A percentile compares a stretch with the other conserved stretches of the same genome.
These are phyloP conservation scores for Rotaria socialis DNA, from an alignment of 2,888 invertebrate genomes.

Conservation along the genomic window DNA sequence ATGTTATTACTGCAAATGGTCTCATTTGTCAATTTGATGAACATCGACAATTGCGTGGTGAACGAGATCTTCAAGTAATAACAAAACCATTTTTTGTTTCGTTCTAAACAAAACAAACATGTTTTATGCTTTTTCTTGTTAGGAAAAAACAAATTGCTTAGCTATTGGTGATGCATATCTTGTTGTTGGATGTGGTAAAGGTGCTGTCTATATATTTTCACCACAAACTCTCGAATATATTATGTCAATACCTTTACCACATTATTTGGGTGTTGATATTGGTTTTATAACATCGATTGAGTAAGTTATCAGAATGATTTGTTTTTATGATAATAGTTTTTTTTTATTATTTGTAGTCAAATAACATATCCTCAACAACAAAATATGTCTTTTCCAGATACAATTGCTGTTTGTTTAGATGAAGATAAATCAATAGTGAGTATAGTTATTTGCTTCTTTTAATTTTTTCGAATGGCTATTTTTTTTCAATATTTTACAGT, in stretches of 20 bases:
- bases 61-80: constrained; percentile 64
- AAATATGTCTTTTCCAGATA: neutral
- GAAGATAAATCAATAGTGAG: constrained; percentile 23
- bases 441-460: neutral
- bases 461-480: neutral
- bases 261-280: constrained; percentile 88
- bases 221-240: constrained; percentile 62
- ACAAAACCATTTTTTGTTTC: neutral
- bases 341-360: neutral
- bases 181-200: constrained; percentile 67
- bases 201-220: constrained; percentile 62
- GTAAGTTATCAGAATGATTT: neutral
- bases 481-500: neutral
- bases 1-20: constrained; percentile 85
- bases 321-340: neutral
- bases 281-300: constrained; percentile 57
- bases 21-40: constrained; percentile 92
- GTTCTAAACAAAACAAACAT: neutral
- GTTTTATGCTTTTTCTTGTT: neutral
- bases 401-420: constrained; percentile 34
- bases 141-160: constrained; percentile 47
- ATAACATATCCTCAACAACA: neutral
- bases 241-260: constrained; percentile 65
- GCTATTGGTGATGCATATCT: constrained; percentile 38
- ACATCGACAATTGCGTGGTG: constrained; percentile 83